Evolutionary conservation across 2,113 vertebrate species (phyloP).

Genomic region (Cryptomyrus ogoouensis): DNA sequence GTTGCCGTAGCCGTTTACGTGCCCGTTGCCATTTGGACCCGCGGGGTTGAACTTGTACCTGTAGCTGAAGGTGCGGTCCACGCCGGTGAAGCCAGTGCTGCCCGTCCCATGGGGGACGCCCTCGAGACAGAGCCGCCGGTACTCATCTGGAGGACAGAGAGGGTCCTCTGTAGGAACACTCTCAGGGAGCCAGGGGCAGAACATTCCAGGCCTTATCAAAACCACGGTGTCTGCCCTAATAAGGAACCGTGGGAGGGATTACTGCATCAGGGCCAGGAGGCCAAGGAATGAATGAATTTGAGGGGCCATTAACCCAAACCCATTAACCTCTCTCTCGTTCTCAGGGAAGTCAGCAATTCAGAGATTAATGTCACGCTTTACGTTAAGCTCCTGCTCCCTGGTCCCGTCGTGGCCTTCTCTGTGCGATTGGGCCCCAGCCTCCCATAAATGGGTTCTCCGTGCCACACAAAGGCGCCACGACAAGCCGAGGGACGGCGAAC

Average conservation of each 20-base stretch:
- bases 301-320: not conserved
- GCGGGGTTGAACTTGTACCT: constrained; percentile 45
- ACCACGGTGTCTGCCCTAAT: not conserved
- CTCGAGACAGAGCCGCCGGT: constrained; percentile 73
- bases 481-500: not conserved
- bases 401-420: not conserved
- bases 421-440: not conserved
- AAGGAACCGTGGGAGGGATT: not conserved
- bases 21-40: constrained; percentile 45
- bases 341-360: not conserved
- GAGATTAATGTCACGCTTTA: not conserved
- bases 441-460: not conserved
- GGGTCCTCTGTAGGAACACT: not conserved
- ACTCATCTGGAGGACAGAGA: constrained; percentile 66
- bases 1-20: constrained; percentile 34
- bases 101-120: constrained; percentile 58
- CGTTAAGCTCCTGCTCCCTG: not conserved
- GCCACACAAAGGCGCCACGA: not conserved
- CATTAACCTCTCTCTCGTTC: not conserved
- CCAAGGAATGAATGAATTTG: not conserved
- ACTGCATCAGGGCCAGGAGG: not conserved
- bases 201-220: not conserved
- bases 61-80: constrained; percentile 40
- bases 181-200: not conserved
- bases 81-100: constrained; percentile 15